A percentile compares a stretch with the other conserved stretches of the same genome.
Conservation (phyloP, 2,888 invertebrate genomes). For the Leucozona laternaria region DNA sequence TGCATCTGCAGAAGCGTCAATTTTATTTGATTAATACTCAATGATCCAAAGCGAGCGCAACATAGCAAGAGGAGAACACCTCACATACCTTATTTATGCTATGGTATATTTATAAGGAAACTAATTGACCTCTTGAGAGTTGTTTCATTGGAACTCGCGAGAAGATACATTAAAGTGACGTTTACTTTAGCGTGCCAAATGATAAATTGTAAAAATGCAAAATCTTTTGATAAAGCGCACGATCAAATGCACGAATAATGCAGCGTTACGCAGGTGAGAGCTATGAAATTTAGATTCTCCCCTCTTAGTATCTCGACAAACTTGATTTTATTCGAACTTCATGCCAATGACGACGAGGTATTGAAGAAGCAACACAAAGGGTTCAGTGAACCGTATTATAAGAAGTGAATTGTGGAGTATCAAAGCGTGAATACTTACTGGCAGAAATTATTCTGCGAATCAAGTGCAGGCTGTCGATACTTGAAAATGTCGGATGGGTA, state of each 20-base stretch:
- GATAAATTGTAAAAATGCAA: constrained; percentile 36
- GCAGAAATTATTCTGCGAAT: constrained; percentile 13
- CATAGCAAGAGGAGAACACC: background rate
- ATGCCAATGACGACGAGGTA: background rate
- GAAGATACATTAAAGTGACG: constrained; percentile 33
- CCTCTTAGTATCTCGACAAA: background rate
- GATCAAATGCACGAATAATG: constrained; percentile 13
- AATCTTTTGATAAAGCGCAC: constrained; percentile 10
- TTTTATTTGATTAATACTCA: constrained; percentile 53
- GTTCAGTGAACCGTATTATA: constrained; percentile 17
- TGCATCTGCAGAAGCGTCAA: constrained; percentile 55
- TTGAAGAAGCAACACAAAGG: constrained; percentile 10
- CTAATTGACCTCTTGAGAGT: constrained; percentile 43
- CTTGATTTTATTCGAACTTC: constrained; percentile 29
- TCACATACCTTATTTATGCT: background rate
- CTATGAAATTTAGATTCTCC: constrained; percentile 11
- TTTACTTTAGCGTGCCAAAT: constrained; percentile 14
- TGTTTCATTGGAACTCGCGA: constrained; percentile 28
- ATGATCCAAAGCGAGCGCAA: constrained; percentile 6
- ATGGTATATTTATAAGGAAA: constrained; percentile 22
- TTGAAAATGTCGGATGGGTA: background rate
- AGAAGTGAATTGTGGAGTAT: constrained; percentile 17
- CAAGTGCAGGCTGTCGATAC: constrained; percentile 29
- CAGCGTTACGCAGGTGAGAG: constrained; percentile 22
- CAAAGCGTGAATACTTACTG: background rate